Conservation (phyloP, 2,113 vertebrate species). For the Xiphorhynchus elegans region DNA sequence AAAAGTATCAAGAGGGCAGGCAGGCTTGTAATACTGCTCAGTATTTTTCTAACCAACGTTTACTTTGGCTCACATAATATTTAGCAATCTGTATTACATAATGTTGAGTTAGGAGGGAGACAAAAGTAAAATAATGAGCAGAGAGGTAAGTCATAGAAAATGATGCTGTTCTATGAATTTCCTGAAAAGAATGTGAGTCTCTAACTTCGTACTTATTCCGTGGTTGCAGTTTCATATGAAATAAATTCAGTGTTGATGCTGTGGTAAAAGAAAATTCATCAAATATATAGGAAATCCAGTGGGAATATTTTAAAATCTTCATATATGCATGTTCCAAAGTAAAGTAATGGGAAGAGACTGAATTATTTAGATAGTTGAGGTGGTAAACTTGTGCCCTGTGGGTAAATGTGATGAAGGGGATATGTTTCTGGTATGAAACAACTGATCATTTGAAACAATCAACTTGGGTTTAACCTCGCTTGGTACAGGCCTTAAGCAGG, state of each 20-base stretch:
- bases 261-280: not conserved
- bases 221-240: not conserved
- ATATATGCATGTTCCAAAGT: not conserved
- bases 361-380: not conserved
- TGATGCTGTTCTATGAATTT: not conserved
- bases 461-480: not conserved
- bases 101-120: not conserved
- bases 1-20: not conserved
- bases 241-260: not conserved
- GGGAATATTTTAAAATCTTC: not conserved
- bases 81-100: not conserved
- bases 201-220: not conserved
- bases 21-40: not conserved
- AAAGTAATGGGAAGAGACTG: not conserved
- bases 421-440: not conserved
- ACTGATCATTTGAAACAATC: not conserved
- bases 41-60: not conserved
- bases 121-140: not conserved
- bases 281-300: not conserved
- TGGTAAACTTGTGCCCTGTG: not conserved
- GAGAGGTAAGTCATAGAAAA: not conserved
- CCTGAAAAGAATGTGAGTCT: not conserved
- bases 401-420: not conserved
- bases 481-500: not conserved
- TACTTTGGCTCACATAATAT: not conserved